These are phyloP conservation scores for Anolis apletophallus DNA, from an alignment of 2,797 vertebrate genomes.

Conservation along the genomic window DNA sequence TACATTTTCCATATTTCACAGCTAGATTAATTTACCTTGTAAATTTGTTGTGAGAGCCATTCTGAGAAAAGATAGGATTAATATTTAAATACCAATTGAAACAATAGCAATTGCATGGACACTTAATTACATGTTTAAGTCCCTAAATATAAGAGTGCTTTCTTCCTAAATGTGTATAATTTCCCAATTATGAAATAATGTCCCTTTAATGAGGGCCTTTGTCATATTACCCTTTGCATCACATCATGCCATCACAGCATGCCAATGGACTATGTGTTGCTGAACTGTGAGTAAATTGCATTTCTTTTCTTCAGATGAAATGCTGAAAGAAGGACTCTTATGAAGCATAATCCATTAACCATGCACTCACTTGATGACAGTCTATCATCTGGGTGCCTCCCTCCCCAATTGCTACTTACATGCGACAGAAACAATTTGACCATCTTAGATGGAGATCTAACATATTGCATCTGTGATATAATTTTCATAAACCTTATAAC, in stretches of 20 bases:
- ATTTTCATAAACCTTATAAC: no score
- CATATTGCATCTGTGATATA: no score
- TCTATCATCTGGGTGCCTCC: no score
- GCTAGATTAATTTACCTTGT: not conserved
- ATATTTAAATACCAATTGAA: not conserved
- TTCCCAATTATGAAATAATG: not conserved
- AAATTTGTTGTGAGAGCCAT: not conserved
- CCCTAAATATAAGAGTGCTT: not conserved
- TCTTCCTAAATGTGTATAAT: not conserved
- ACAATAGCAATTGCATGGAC: not conserved
- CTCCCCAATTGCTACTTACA: no score
- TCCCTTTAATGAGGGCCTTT: not conserved
- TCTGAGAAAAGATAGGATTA: not conserved
- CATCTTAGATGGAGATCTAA: no score
- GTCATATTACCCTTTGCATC: not conserved
- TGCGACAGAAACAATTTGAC: no score
- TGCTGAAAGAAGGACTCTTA: not conserved
- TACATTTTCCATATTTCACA: not conserved
- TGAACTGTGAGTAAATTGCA: not conserved
- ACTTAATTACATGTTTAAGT: not conserved
- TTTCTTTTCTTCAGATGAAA: not conserved
- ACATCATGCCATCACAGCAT: not conserved
- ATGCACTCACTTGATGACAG: no score
- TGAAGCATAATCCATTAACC: no score
- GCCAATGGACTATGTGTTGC: not conserved